Evolutionary conservation across 2,888 invertebrate species (phyloP).

Genomic region (Sphinx pinastri): DNA sequence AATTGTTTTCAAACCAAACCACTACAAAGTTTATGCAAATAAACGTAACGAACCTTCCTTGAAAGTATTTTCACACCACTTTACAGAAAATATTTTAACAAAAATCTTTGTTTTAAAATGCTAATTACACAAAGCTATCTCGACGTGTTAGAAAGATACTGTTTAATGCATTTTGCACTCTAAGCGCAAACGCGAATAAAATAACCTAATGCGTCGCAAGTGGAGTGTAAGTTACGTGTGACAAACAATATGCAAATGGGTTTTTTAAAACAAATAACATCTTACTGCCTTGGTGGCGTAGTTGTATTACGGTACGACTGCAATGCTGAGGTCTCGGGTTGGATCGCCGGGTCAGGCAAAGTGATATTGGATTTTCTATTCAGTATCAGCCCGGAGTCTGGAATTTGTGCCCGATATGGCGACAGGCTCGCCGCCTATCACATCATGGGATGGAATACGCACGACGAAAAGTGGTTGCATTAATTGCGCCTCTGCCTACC

Average conservation of each 20-base stretch:
- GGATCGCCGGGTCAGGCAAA: no score
- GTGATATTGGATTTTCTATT: no score
- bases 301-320: no score
- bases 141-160: slow-evolving; percentile 25
- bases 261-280: not conserved
- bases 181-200: slow-evolving; percentile 38
- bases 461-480: no score
- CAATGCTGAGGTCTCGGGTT: no score
- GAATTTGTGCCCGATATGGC: no score
- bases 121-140: slow-evolving; percentile 29
- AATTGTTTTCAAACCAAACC: not conserved
- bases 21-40: not conserved
- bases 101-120: slow-evolving; percentile 16
- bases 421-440: no score
- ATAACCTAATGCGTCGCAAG: slow-evolving; percentile 38
- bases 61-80: slow-evolving; percentile 10
- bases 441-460: no score
- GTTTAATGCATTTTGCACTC: slow-evolving; percentile 29
- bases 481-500: no score
- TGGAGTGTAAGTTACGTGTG: slow-evolving; percentile 25
- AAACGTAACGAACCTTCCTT: not conserved
- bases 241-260: not conserved
- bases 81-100: slow-evolving; percentile 1
- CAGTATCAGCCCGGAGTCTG: no score
- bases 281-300: not conserved